Conservation (phyloP, 2,113 vertebrate species). For the Scomber scombrus region DNA sequence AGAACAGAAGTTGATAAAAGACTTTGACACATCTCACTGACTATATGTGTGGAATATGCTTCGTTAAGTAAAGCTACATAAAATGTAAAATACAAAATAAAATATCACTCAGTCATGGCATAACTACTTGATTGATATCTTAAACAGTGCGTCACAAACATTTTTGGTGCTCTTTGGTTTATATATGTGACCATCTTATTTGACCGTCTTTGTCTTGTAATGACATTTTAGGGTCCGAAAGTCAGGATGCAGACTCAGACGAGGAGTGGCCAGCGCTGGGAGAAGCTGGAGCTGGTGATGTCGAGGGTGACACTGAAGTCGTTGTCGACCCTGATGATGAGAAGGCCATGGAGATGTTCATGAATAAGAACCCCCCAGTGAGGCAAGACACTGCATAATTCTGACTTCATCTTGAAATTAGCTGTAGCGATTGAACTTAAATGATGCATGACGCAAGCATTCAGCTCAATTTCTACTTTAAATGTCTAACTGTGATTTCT, state of each 20-base stretch:
- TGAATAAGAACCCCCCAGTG: conserved; percentile 94
- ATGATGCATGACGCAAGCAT: accelerated
- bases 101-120: neutral
- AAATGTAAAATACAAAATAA: too few species aligned
- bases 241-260: conserved; percentile 88
- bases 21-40: neutral
- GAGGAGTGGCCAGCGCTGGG: conserved; percentile 94
- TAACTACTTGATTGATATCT: neutral
- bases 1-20: too few species aligned
- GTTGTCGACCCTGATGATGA: conserved; percentile 91
- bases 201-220: neutral
- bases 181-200: neutral
- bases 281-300: conserved; percentile 74
- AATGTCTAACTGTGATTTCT: neutral
- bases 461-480: neutral
- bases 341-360: conserved; percentile 94
- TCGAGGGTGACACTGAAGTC: conserved; percentile 80
- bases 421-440: neutral
- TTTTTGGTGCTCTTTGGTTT: neutral
- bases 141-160: neutral
- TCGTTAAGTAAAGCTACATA: neutral
- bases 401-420: neutral
- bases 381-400: conserved; percentile 80
- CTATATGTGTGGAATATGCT: neutral
- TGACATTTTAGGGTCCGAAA: conserved; percentile 66